Evolutionary conservation across 2,797 vertebrate species (phyloP), one percentile per base, ranked within the genome.

Genomic region (Platyrinchus mystaceus): DNA sequence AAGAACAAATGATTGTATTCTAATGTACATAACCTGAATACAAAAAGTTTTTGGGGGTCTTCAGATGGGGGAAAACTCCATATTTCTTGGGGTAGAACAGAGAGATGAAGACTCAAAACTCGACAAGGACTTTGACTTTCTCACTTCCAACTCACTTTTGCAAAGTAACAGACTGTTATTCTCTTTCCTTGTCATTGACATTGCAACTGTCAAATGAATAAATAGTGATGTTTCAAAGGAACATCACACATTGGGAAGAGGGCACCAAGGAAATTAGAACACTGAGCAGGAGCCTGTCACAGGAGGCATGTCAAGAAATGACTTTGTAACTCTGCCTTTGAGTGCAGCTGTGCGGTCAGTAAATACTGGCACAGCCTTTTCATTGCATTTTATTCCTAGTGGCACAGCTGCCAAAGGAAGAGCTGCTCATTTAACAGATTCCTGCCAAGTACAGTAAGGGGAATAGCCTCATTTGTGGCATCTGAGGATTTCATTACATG

Each of bases 301-400:
- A 94, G 88, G 91, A 94, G 71, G 79, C 93, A 87, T 2, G 59
- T 92, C 80, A 95, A 95, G 78, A 92, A 96, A 93, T 75, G 60
- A 73, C 94, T 97, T 94, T 94, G 53, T 95, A 90, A 86, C 47
- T 91, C 47, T 59, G 94, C 84, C 87, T 93, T 71, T 24, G 76
- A 88, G 76, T 73, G 92, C 94, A 96, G 96, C 91, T 94, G 85
- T 79, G 82, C 2, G 73, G 89, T 74, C 95, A 95, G 91, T 84
- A 96, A 91, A 88, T 18, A 91, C 87, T 89, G 80, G 74, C 93
- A 90, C 39, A 9, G 76, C 44, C 89, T 91, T 88, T 88, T 67
- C n/a, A 43, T 87, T 79, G 87, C 22, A 39, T 82, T 91, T 90
- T 36, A 91, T 64, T 88, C 91, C 77, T 91, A 24, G 74, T 2